Conservation (phyloP, 2,113 vertebrate species). For the Ovis canadensis region DNA sequence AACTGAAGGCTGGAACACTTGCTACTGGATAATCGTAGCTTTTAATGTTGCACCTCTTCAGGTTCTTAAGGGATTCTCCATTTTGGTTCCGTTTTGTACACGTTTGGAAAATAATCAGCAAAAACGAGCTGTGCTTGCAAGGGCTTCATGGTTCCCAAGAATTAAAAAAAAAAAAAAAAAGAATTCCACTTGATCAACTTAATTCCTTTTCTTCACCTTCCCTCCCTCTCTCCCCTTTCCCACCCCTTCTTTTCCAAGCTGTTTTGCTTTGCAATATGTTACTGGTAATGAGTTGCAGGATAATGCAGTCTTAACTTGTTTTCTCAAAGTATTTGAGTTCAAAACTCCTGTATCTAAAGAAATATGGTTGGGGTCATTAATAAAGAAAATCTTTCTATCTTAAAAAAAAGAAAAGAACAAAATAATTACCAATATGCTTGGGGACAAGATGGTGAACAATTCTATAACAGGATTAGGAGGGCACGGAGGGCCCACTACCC, state of each 20-base stretch:
- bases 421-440: not conserved
- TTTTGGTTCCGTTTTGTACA: constrained; percentile 83
- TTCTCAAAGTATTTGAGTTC: constrained; percentile 85
- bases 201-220: constrained; percentile 77
- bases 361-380: constrained; percentile 85
- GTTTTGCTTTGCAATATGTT: constrained; percentile 87
- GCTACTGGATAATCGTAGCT: constrained; percentile 81
- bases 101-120: constrained; percentile 84
- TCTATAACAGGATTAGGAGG: not conserved
- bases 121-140: constrained; percentile 87
- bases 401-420: constrained; percentile 32
- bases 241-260: constrained; percentile 76
- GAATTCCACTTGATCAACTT: constrained; percentile 84
- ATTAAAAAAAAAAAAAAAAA: constrained; percentile 69
- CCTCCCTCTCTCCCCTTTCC: constrained; percentile 51
- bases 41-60: constrained; percentile 80
- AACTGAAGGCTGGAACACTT: constrained; percentile 75
- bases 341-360: constrained; percentile 86
- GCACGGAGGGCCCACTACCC: not conserved
- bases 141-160: constrained; percentile 82
- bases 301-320: constrained; percentile 85
- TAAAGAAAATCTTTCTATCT: constrained; percentile 88
- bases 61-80: constrained; percentile 81
- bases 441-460: not conserved
- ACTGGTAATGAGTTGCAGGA: constrained; percentile 83